Evolutionary conservation across 2,888 invertebrate species (phyloP).

Genomic region (Aspidiotus rigidus): DNA sequence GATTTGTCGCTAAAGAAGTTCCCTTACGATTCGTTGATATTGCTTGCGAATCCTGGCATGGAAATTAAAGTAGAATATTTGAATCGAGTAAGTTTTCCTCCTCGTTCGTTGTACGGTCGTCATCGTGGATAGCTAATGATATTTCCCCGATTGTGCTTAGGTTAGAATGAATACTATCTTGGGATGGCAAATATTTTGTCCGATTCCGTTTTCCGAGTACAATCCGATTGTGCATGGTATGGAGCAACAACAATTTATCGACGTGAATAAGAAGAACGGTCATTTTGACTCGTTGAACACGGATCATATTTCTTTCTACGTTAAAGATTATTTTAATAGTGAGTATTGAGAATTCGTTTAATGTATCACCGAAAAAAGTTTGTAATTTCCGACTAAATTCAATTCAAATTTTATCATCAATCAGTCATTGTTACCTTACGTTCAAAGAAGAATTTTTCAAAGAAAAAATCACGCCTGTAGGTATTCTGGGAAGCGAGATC

Average conservation of each 20-base stretch:
- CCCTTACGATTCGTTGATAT: slow-evolving; percentile 60
- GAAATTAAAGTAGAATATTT: slow-evolving; percentile 74
- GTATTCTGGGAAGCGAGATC: too few species aligned
- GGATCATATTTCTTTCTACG: slow-evolving; percentile 70
- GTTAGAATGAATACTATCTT: slow-evolving; percentile 90
- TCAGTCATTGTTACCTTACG: too few species aligned
- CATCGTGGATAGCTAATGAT: too few species aligned
- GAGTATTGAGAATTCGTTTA: slow-evolving; percentile 39
- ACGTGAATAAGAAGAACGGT: slow-evolving; percentile 64
- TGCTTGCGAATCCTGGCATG: slow-evolving; percentile 58
- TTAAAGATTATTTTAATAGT: slow-evolving; percentile 68
- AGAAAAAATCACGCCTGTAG: too few species aligned
- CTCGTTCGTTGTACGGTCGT: too few species aligned
- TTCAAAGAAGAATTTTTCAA: too few species aligned
- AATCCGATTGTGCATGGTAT: slow-evolving; percentile 54
- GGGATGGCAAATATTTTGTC: slow-evolving; percentile 79
- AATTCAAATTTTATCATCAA: too few species aligned
- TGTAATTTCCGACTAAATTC: too few species aligned
- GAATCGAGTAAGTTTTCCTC: slow-evolving; percentile 57
- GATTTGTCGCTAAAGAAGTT: slow-evolving; percentile 62
- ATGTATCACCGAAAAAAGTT: too few species aligned
- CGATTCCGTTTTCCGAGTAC: slow-evolving; percentile 84
- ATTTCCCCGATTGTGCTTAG: slow-evolving; percentile 43
- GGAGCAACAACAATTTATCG: slow-evolving; percentile 47
- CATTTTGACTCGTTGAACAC: slow-evolving; percentile 67